Conservation (phyloP, 2,888 invertebrate genomes). For the Congeria kusceri region DNA sequence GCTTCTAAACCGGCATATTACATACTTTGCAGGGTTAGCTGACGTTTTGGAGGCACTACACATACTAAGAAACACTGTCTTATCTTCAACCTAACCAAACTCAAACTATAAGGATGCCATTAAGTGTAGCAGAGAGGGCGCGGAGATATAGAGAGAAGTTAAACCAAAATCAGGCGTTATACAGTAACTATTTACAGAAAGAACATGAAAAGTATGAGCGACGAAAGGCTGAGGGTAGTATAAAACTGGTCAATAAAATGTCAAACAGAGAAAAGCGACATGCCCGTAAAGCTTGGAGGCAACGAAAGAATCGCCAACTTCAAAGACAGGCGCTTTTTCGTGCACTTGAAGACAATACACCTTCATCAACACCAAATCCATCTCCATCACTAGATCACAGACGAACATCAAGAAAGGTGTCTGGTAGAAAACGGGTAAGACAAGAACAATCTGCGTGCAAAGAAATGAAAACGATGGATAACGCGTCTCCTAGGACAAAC, state of each 20-base stretch:
- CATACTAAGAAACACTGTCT: neutral
- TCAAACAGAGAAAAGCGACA: slow-evolving; percentile 24
- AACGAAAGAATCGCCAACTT: slow-evolving; percentile 5
- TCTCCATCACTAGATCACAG: neutral
- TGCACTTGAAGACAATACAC: slow-evolving; percentile 5
- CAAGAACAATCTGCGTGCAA: slow-evolving; percentile 16
- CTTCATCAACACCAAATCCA: slow-evolving; percentile 21
- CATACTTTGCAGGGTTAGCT: too few relatives aligned
- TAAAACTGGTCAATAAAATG: slow-evolving; percentile 22
- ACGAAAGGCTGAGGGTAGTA: slow-evolving; percentile 25
- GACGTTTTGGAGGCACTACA: too few relatives aligned
- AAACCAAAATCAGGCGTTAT: slow-evolving; percentile 19
- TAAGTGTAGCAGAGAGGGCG: slow-evolving; percentile 26
- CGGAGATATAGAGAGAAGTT: slow-evolving; percentile 15
- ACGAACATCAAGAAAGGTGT: neutral
- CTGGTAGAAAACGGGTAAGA: slow-evolving; percentile 17
- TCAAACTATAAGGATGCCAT: slow-evolving; percentile 22
- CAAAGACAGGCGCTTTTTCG: neutral
- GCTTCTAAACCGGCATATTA: too few relatives aligned
- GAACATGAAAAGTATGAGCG: slow-evolving; percentile 27
- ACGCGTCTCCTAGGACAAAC: slow-evolving; percentile 31
- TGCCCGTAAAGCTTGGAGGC: slow-evolving; percentile 18
- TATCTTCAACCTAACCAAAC: neutral
- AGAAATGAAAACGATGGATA: neutral
- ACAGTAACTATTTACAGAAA: slow-evolving; percentile 22